phyloP scores from a whole-genome alignment of 2,888 invertebrate species.

The Megamerina dolium region DNA sequence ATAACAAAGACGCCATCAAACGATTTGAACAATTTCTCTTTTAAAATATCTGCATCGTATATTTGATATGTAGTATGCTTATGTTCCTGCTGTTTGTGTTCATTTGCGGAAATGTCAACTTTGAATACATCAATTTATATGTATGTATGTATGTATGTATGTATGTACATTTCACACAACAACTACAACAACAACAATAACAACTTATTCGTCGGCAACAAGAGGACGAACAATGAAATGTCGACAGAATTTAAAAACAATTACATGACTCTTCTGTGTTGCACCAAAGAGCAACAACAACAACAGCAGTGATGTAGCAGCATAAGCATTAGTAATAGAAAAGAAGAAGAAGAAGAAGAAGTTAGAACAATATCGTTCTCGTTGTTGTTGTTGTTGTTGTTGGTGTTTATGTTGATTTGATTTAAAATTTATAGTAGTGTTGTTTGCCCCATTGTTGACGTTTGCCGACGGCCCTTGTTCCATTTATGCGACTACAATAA shows the following conservation, averaged over 20 bases:
- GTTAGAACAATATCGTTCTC: background rate
- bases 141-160: no score
- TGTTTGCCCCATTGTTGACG: slow-evolving; percentile 1
- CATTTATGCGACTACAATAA: slow-evolving; percentile 22
- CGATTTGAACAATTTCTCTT: no score
- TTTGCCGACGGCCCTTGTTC: slow-evolving; percentile 22
- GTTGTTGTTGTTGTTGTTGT: background rate
- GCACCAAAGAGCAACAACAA: slow-evolving; percentile 3
- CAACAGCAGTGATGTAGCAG: no score
- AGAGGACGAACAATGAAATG: no score
- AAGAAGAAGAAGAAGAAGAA: no score
- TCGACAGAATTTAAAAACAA: no score
- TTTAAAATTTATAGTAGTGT: background rate
- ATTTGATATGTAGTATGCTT: no score
- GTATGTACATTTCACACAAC: no score
- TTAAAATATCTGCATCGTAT: no score
- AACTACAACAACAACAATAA: slow-evolving; percentile 7
- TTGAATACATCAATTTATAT: slow-evolving; percentile 17
- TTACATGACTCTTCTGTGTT: no score
- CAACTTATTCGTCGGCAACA: slow-evolving; percentile 4
- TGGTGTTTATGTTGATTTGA: background rate
- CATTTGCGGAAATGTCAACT: slow-evolving; percentile 29
- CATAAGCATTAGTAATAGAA: no score
- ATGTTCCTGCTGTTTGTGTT: slow-evolving; percentile 1
- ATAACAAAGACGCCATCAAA: no score